phyloP scores from a whole-genome alignment of 2,113 vertebrate genomes.

The Orcinus orca region DNA sequence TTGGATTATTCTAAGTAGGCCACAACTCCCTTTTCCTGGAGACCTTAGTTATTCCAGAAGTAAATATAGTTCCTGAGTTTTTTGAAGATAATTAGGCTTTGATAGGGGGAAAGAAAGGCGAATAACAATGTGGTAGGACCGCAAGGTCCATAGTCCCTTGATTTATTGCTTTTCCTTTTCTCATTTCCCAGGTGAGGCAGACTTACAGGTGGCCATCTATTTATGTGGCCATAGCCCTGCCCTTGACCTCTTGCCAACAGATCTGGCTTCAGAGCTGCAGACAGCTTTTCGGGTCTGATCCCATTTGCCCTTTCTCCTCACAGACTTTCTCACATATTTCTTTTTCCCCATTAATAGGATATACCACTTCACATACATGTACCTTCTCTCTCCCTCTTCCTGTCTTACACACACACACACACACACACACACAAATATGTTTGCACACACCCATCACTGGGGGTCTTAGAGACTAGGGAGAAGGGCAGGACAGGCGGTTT shows the following conservation, averaged over 20 bases:
- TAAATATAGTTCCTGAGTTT: background rate
- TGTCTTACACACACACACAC: background rate
- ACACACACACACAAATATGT: background rate
- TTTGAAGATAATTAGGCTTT: background rate
- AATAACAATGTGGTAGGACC: background rate
- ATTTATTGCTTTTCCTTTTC: background rate
- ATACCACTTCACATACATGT: background rate
- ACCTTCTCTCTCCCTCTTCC: background rate
- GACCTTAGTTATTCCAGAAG: background rate
- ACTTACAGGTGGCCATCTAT: background rate
- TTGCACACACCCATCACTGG: background rate
- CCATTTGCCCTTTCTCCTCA: background rate
- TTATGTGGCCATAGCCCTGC: background rate
- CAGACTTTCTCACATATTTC: background rate
- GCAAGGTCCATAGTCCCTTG: background rate
- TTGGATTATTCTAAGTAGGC: background rate
- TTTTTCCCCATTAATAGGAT: background rate
- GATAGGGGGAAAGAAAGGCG: background rate
- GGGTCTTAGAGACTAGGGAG: background rate
- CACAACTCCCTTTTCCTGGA: background rate
- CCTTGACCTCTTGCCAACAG: background rate
- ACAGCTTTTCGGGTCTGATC: background rate
- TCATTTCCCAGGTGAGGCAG: background rate
- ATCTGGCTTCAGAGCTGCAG: background rate
- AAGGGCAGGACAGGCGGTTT: background rate